Evolutionary conservation across 1,140 invertebrate genomes (phyloP).

Genomic region (Formica selysi): DNA sequence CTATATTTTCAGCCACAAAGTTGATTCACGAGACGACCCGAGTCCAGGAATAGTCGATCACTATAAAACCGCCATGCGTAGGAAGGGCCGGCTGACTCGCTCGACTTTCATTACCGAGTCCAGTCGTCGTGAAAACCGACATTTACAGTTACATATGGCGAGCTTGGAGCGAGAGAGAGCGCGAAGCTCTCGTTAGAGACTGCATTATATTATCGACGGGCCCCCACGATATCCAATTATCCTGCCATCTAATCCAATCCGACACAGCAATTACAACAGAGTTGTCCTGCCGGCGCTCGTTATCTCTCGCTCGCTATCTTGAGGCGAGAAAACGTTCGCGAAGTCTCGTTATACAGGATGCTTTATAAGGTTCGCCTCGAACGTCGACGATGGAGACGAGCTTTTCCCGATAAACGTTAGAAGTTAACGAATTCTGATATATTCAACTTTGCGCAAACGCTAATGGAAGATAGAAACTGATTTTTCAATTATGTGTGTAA

Average conservation of each 20-base stretch:
- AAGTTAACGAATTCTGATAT: neutral
- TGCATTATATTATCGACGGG: constrained; percentile 30
- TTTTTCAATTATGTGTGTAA: neutral
- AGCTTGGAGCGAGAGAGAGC: neutral
- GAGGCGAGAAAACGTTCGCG: constrained; percentile 10
- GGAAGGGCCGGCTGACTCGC: constrained; percentile 39
- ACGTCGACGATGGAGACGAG: neutral
- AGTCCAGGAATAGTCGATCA: constrained; percentile 58
- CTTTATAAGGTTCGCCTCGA: neutral
- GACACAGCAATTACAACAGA: constrained; percentile 43
- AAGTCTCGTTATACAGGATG: neutral
- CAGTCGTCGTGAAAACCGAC: constrained; percentile 43
- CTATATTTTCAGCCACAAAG: constrained; percentile 50
- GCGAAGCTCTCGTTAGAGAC: constrained; percentile 8
- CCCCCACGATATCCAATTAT: constrained; percentile 39
- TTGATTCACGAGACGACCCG: constrained; percentile 52
- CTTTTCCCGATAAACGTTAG: neutral
- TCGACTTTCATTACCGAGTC: constrained; percentile 52
- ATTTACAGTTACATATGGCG: constrained; percentile 30
- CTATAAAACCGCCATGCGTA: constrained; percentile 36
- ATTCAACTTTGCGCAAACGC: neutral
- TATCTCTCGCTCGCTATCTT: neutral
- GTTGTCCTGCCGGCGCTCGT: constrained; percentile 33
- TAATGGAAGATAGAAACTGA: neutral
- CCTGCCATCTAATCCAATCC: constrained; percentile 50